Conservation (phyloP, 2,113 vertebrate species). For the Melierax canorus region DNA sequence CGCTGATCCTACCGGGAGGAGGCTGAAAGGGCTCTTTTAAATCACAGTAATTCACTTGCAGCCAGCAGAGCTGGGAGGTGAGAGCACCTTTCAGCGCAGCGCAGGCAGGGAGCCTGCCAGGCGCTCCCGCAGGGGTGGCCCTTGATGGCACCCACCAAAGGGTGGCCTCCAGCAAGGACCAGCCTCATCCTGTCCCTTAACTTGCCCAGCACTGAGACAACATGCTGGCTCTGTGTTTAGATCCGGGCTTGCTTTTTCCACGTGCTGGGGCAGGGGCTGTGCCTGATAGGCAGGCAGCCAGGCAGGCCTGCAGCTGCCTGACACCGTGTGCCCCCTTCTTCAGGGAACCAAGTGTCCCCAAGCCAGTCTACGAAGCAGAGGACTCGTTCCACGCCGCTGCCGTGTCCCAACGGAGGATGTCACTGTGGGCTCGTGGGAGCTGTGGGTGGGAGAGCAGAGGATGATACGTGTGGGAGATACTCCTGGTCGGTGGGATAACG, state of each 20-base stretch:
- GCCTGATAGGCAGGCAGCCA: accelerated
- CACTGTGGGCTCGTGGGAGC: neutral
- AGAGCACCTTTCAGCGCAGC: neutral
- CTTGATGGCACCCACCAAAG: neutral
- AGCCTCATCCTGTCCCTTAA: neutral
- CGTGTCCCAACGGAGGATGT: neutral
- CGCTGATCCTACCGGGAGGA: neutral
- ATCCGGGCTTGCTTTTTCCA: neutral
- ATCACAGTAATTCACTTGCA: neutral
- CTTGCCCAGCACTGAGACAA: accelerated
- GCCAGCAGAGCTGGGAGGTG: neutral
- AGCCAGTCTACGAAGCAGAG: accelerated
- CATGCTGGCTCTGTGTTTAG: accelerated
- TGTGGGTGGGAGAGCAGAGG: neutral
- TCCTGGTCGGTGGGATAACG: accelerated
- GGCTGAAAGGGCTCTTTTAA: neutral
- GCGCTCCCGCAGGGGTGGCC: neutral
- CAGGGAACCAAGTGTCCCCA: neutral
- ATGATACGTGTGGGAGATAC: accelerated
- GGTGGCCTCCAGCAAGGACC: neutral
- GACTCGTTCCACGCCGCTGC: neutral
- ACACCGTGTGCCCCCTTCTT: accelerated
- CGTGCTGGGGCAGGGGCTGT: neutral
- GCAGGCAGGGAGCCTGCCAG: neutral
- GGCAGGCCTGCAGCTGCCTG: neutral